Evolutionary conservation across 2,888 invertebrate genomes (phyloP).

Genomic region (Conistra vaccinii): DNA sequence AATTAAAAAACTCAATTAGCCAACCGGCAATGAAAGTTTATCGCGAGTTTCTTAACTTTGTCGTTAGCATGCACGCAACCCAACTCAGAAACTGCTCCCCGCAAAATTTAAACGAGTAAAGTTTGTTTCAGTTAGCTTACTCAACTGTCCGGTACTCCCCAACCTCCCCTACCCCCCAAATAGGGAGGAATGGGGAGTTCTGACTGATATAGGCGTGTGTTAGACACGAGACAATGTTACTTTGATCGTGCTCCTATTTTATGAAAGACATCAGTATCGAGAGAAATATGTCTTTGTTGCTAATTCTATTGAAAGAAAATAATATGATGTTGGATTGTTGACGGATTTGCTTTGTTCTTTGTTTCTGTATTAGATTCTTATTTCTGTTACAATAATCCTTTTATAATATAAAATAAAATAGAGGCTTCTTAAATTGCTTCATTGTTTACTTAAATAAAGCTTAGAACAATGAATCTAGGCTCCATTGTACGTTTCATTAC

Average conservation of each 20-base stretch:
- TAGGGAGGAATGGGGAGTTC: constrained; percentile 62
- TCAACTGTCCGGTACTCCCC: constrained; percentile 82
- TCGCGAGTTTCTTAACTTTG: constrained; percentile 80
- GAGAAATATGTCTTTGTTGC: constrained; percentile 63
- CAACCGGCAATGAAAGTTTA: constrained; percentile 79
- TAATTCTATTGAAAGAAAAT: constrained; percentile 49
- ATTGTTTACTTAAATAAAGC: constrained; percentile 30
- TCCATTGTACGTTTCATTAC: constrained; percentile 48
- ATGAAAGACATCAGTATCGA: constrained; percentile 71
- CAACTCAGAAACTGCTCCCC: constrained; percentile 81
- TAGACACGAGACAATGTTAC: constrained; percentile 79
- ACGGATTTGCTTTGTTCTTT: constrained; percentile 45
- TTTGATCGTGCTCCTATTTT: constrained; percentile 78
- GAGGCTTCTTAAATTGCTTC: background rate
- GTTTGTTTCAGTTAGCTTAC: constrained; percentile 87
- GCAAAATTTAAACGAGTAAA: constrained; percentile 91
- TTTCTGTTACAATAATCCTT: constrained; percentile 3
- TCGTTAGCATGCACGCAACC: constrained; percentile 83
- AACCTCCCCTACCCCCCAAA: constrained; percentile 54
- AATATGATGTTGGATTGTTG: constrained; percentile 26
- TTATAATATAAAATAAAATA: constrained; percentile 9
- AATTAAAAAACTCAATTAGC: constrained; percentile 81
- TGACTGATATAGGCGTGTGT: constrained; percentile 81
- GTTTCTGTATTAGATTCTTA: constrained; percentile 23
- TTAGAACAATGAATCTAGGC: constrained; percentile 37